Evolutionary conservation across 1,140 invertebrate genomes (phyloP).

Genomic region (Drosophila nannoptera): DNA sequence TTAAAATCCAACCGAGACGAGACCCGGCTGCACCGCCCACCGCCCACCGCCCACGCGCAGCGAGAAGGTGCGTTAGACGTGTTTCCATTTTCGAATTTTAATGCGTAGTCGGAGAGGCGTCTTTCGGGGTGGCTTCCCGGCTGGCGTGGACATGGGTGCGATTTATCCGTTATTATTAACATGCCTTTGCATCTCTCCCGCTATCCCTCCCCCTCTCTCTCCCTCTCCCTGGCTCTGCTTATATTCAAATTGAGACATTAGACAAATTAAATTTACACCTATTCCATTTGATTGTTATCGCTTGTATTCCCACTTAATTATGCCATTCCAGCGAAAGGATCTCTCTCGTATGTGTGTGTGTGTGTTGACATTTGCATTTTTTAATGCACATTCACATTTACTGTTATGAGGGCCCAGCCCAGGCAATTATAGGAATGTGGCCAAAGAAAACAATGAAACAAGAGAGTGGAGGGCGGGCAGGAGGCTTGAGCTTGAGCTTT

Average conservation of each 20-base stretch:
- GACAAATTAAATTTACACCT: conserved; percentile 79
- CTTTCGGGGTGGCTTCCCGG: conserved; percentile 37
- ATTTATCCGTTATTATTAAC: conserved; percentile 52
- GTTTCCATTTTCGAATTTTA: conserved; percentile 50
- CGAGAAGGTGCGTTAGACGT: conserved; percentile 43
- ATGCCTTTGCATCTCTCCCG: conserved; percentile 42
- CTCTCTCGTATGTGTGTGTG: background rate
- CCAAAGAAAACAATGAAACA: conserved; percentile 14
- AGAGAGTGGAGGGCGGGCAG: background rate
- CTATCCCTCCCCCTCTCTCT: background rate
- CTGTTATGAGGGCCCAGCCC: conserved; percentile 40
- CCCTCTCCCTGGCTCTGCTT: conserved; percentile 19
- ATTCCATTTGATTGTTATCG: conserved; percentile 76
- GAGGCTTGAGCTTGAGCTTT: background rate
- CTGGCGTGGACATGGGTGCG: conserved; percentile 21
- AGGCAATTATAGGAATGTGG: conserved; percentile 29
- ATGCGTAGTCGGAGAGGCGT: conserved; percentile 14
- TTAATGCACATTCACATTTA: conserved; percentile 54
- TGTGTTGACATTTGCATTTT: conserved; percentile 50
- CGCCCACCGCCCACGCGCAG: background rate
- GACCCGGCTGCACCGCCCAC: background rate
- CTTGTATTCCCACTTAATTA: conserved; percentile 69
- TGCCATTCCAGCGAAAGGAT: conserved; percentile 38
- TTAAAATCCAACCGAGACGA: conserved; percentile 49
- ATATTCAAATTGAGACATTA: conserved; percentile 79